phyloP scores from a whole-genome alignment of 2,888 invertebrate species.

The Chrysodeixis includens region DNA sequence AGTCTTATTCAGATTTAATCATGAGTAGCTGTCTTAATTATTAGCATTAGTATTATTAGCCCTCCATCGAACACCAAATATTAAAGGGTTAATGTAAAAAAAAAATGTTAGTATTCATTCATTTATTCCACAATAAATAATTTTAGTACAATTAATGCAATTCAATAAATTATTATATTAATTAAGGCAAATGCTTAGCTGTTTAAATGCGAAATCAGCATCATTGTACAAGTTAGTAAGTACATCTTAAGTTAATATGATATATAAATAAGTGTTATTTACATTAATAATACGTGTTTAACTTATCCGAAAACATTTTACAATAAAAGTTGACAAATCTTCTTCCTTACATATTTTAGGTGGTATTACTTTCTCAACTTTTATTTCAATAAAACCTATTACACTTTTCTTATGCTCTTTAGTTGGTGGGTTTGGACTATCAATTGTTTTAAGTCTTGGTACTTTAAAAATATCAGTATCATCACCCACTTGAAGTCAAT shows the following conservation, averaged over 20 bases:
- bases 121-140: slow-evolving; percentile 83
- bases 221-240: slow-evolving; percentile 81
- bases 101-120: slow-evolving; percentile 71
- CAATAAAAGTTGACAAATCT: slow-evolving; percentile 55
- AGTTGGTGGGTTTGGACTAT: slow-evolving; percentile 37
- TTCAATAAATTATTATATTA: slow-evolving; percentile 75
- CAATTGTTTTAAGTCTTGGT: not conserved
- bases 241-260: slow-evolving; percentile 66
- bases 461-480: not conserved
- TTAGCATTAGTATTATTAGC: not conserved
- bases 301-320: slow-evolving; percentile 55
- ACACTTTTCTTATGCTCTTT: slow-evolving; percentile 40
- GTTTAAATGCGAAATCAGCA: slow-evolving; percentile 85
- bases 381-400: slow-evolving; percentile 52
- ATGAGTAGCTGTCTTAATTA: too few species aligned
- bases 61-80: not conserved
- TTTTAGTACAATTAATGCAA: slow-evolving; percentile 76
- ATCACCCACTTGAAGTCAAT: not conserved
- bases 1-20: too few species aligned
- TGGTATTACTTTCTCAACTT: slow-evolving; percentile 48
- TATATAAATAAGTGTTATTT: slow-evolving; percentile 82
- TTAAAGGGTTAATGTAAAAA: slow-evolving; percentile 35
- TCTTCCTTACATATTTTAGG: slow-evolving; percentile 2
- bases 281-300: slow-evolving; percentile 66
- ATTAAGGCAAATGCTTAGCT: slow-evolving; percentile 72